Conservation (phyloP, 2,113 vertebrate genomes). For the Erinaceus europaeus region DNA sequence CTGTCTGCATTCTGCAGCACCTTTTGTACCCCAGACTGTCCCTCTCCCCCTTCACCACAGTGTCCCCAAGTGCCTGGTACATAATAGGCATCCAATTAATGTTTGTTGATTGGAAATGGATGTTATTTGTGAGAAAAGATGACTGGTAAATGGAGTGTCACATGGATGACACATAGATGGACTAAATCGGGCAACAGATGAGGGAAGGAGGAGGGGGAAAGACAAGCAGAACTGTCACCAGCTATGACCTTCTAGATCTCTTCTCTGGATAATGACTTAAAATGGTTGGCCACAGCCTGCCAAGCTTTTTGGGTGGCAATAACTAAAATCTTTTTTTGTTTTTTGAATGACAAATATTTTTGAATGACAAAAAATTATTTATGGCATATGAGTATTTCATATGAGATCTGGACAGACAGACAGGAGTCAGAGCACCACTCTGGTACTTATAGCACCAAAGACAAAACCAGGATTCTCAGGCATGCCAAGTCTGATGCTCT, state of each 20-base stretch:
- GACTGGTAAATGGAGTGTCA: background rate
- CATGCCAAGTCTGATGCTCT: no score
- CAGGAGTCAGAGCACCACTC: no score
- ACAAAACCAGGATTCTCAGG: no score
- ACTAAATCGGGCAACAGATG: background rate
- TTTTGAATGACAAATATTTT: no score
- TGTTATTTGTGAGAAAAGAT: fast-evolving
- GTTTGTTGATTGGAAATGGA: background rate
- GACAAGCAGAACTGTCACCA: background rate
- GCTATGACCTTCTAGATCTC: background rate
- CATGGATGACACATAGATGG: background rate
- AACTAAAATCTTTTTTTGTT: background rate
- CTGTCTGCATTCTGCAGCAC: fast-evolving
- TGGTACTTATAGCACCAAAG: no score
- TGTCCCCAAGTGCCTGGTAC: background rate
- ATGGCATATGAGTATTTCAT: no score
- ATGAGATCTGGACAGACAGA: no score
- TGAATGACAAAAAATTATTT: no score
- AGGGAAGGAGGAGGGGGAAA: background rate
- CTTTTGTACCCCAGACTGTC: background rate
- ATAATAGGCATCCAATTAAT: background rate
- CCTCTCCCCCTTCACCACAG: no score
- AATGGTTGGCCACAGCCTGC: background rate
- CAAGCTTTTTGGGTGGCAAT: background rate
- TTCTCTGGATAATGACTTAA: background rate